These are phyloP conservation scores for Echiichthys vipera DNA, from an alignment of 2,797 vertebrate genomes.

Conservation along the genomic window DNA sequence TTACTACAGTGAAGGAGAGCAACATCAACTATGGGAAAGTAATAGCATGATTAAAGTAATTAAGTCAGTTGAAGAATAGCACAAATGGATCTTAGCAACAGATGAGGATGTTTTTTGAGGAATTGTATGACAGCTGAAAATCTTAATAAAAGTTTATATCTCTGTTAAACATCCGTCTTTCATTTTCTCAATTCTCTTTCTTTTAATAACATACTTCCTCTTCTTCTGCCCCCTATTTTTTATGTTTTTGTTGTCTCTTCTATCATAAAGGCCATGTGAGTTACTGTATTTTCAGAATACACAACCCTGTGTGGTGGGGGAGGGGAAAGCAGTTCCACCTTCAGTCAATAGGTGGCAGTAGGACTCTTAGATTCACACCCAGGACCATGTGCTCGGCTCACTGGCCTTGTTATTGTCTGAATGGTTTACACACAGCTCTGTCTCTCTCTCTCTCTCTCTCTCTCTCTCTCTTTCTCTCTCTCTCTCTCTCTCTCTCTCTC, in stretches of 20 bases:
- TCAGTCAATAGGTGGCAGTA: constrained; percentile 81
- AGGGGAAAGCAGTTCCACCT: constrained; percentile 48
- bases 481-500: too few species aligned
- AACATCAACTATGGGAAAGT: background rate
- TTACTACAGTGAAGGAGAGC: background rate
- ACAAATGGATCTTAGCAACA: constrained; percentile 1
- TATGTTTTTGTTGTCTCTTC: constrained; percentile 7
- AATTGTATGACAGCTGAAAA: background rate
- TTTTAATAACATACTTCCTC: constrained; percentile 10
- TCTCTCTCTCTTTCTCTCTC: too few species aligned
- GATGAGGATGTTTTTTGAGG: background rate
- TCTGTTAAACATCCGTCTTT: background rate
- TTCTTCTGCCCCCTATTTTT: background rate
- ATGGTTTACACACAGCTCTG: constrained; percentile 27
- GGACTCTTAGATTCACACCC: constrained; percentile 60
- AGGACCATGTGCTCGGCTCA: constrained; percentile 62
- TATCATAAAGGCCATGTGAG: constrained; percentile 19
- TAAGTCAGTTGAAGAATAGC: background rate
- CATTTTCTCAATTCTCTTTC: constrained; percentile 10
- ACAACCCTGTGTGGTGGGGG: constrained; percentile 64
- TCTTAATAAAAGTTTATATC: background rate
- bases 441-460: too few species aligned
- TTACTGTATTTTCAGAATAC: constrained; percentile 29
- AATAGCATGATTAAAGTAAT: background rate
- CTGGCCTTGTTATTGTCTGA: constrained; percentile 70